Percentiles rank a stretch among this genome's conserved stretches.
Evolutionary conservation across 2,888 invertebrate species (phyloP).

Genomic region (Ptycholaimellus sp.): DNA sequence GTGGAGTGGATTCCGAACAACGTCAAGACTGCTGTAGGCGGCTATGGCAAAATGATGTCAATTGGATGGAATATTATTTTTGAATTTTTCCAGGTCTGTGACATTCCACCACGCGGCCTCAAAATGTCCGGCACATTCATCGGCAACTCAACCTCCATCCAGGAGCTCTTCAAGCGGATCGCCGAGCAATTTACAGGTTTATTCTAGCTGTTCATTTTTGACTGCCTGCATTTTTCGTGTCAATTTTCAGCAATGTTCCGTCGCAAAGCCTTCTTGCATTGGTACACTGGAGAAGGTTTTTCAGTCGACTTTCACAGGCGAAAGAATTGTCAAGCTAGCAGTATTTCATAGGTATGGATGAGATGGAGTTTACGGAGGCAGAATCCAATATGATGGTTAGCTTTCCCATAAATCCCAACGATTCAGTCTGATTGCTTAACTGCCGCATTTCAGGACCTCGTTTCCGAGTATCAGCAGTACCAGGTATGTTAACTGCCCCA

Average conservation of each 20-base stretch:
- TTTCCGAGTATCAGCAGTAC: slow-evolving; percentile 13
- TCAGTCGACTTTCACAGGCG: no score
- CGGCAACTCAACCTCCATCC: slow-evolving; percentile 67
- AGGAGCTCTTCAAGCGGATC: slow-evolving; percentile 64
- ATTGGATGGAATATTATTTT: no score
- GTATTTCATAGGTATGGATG: no score
- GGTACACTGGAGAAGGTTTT: slow-evolving; percentile 91
- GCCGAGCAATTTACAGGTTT: slow-evolving; percentile 61
- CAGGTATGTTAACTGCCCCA: no score
- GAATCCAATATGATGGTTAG: slow-evolving; percentile 57
- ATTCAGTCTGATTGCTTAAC: not conserved
- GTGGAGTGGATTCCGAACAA: slow-evolving; percentile 76
- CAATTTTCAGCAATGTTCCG: slow-evolving; percentile 59
- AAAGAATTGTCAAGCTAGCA: no score
- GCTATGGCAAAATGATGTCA: no score
- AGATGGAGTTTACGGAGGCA: slow-evolving; percentile 86
- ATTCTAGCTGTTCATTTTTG: no score
- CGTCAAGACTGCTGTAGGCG: slow-evolving; percentile 43
- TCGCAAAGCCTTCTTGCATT: slow-evolving; percentile 83
- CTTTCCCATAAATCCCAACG: not conserved
- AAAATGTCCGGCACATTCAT: slow-evolving; percentile 80
- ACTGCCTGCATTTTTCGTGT: no score
- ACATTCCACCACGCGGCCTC: slow-evolving; percentile 65
- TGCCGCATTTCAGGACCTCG: not conserved
- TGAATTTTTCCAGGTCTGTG: no score